Base-by-base conservation (phyloP, 2,888 invertebrate genomes). In the Eupithecia subumbrata region DNA sequence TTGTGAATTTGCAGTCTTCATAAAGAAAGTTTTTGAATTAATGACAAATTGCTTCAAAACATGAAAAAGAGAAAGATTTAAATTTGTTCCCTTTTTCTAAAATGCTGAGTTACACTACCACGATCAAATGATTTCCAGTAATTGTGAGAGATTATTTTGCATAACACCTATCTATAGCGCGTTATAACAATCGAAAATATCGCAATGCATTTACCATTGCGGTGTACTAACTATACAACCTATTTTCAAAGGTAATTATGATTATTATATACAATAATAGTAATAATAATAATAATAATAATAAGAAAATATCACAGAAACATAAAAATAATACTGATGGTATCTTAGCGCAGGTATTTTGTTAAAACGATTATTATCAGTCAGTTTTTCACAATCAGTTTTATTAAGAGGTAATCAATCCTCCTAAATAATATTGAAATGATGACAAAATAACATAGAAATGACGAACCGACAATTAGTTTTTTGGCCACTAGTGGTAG, bases 231-330 rank as follows among this genome's bases (percentile, higher is more conserved):
- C 1, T 25, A 60, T 25, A 60, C 60, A 60, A 60, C 60, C 60
- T 12, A 25, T 60, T 64, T 34, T 64, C 18, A 34, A 64, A 34
- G 30, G 16, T 64, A 34, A 66, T 66, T 40, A 48, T 30, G 30
- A 45, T 45, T 16, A 45, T 45, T 16, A n/a, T 16, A 64, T 34
- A 14, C 1, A 37, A 67, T 22, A n/a, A 43, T 30, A 0, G n/a
- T n/a, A n/a, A n/a, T n/a, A n/a, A n/a, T n/a, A n/a, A n/a, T n/a
- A n/a, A n/a, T n/a, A n/a, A n/a, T n/a, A 40, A 67, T 22, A n/a
- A 43, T 30, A 0, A 63, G 11, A 16, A 69, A 69, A 71, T 81
- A 80, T 80, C 81, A 81, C 79, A 79, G 79, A 71, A 72, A 69
- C 79, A 78, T 68, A 76, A 60, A 73, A 76, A 75, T 67, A 72